Conservation (phyloP, 2,797 vertebrate genomes). For the Phaenicophaeus curvirostris region DNA sequence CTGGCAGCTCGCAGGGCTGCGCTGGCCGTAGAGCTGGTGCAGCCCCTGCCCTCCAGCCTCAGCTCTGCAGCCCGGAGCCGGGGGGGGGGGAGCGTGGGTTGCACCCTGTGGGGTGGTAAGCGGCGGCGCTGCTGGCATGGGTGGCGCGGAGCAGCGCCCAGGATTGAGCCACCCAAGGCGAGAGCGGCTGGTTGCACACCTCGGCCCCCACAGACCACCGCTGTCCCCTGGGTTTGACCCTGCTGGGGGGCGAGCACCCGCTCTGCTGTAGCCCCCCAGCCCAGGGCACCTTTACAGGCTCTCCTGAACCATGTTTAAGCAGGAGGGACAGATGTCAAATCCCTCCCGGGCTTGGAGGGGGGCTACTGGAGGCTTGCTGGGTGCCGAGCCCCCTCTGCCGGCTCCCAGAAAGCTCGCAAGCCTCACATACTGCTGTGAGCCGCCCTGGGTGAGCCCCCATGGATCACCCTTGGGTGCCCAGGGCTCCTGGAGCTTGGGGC, state of each 20-base stretch:
- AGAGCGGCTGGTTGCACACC: accelerated
- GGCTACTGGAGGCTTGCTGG: neutral
- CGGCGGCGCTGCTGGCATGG: accelerated
- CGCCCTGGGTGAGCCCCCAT: neutral
- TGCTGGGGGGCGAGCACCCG: neutral
- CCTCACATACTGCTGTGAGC: neutral
- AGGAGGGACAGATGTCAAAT: slow-evolving; percentile 5
- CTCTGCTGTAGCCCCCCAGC: neutral
- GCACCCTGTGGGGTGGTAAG: neutral
- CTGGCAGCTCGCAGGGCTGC: accelerated
- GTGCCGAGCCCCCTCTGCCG: slow-evolving; percentile 65
- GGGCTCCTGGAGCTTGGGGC: neutral
- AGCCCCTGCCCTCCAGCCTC: accelerated
- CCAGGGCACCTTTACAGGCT: neutral
- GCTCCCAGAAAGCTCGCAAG: neutral
- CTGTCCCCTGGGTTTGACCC: accelerated
- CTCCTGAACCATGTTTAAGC: neutral
- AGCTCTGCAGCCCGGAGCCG: accelerated
- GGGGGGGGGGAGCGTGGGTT: neutral
- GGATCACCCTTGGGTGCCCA: neutral
- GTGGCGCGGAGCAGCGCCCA: neutral
- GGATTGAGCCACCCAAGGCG: accelerated
- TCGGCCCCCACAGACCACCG: accelerated
- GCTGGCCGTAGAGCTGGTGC: accelerated
- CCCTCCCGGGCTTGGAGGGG: neutral